Base-by-base conservation (phyloP, 2,113 vertebrate genomes). In the Fulica atra region DNA sequence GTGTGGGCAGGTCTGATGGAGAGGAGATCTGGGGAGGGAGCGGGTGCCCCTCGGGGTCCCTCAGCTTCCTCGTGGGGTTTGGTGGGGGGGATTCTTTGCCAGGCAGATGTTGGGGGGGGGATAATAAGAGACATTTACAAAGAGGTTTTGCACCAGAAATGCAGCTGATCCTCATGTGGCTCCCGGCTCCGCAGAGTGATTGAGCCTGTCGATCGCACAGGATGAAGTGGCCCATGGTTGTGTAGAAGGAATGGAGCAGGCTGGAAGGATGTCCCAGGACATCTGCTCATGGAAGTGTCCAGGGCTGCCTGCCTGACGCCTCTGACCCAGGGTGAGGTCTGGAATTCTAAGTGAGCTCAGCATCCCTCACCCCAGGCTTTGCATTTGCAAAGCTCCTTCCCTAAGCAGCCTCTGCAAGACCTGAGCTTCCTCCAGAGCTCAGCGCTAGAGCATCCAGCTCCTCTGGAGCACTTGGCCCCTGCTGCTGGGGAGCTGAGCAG, bases 151-250 rank as follows among this genome's bases (percentile, higher is more conserved):
- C 77, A 13, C 40, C 56, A 51, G 81, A 23, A 44, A 19, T 6
- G 1, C 1, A 23, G 23, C 36, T 28, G 53, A 23, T 3, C 1
- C 51, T 65, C 9, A 5, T 13, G 7, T 17, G 59, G 70, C 69
- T 76, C n/a, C 66, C 1, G 6, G 80, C 33, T 73, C 72, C 46
- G 71, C 60, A 23, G 65, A 7, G 48, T 3, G 44, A 46, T 18
- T 46, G 44, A 46, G 1, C 15, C 66, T 0, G 1, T 16, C 50
- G n/a, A 7, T 71, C 2, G 0, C 7, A 3, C 0, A 6, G 35
- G 38, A 31, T 23, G 17, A 38, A 35, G 53, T 3, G 42, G 7
- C 10, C 5, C 42, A 50, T 18, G 36, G n/a, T 3, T 15, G n/a
- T 44, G 81, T 5, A 26, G 20, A 38, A 51, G 16, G 44, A 50